Conservation (phyloP, 2,888 invertebrate genomes). For the Leptinotarsa juncta region DNA sequence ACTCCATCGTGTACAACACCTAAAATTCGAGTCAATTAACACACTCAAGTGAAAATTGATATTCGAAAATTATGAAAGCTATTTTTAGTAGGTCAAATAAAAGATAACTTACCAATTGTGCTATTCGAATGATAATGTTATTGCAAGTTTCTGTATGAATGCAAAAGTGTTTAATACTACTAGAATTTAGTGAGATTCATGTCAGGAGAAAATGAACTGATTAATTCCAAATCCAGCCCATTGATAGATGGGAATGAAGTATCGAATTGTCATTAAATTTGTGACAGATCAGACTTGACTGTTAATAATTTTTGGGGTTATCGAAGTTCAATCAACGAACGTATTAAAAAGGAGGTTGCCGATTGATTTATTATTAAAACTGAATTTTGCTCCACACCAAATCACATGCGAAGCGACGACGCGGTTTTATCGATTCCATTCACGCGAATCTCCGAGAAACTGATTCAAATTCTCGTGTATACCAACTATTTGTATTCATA, state of each 20-base stretch:
- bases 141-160: conserved; percentile 16
- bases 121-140: conserved; percentile 11
- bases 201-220: conserved; percentile 11
- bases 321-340: conserved; percentile 5
- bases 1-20: conserved; percentile 14
- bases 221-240: conserved; percentile 1
- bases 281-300: conserved; percentile 5
- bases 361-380: conserved; percentile 5
- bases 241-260: conserved; percentile 19
- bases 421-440: conserved; percentile 17
- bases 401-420: conserved; percentile 7
- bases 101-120: conserved; percentile 20
- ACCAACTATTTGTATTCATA: not conserved
- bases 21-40: conserved; percentile 7
- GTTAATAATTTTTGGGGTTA: conserved; percentile 10
- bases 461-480: not conserved
- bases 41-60: not conserved
- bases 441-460: not conserved
- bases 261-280: conserved; percentile 25
- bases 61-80: not conserved
- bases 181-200: conserved; percentile 21
- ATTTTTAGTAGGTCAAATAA: conserved; percentile 24
- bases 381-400: not conserved
- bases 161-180: conserved; percentile 9
- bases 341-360: not conserved